Conservation (phyloP, 1,140 invertebrate genomes). For the Gryon sp. region DNA sequence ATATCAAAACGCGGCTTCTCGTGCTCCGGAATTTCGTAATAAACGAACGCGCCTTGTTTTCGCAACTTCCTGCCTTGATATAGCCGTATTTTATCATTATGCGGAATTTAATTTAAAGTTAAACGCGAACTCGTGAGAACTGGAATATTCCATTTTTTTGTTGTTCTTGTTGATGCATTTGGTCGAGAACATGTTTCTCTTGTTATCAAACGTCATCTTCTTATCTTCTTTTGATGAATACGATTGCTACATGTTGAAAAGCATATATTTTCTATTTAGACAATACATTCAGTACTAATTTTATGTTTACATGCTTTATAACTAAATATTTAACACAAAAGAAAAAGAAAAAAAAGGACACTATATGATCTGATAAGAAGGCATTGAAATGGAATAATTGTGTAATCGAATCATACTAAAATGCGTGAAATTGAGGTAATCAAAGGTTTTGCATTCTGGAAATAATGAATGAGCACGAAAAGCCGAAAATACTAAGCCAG, state of each 20-base stretch:
- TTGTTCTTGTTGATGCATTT: too few species aligned
- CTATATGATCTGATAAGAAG: constrained; percentile 25
- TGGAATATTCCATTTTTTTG: constrained; percentile 17
- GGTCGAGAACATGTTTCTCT: too few species aligned
- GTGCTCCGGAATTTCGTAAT: constrained; percentile 58
- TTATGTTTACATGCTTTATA: too few species aligned
- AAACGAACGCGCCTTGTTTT: constrained; percentile 62
- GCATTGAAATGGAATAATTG: constrained; percentile 43
- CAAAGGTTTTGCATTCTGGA: constrained; percentile 61
- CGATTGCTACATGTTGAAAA: too few species aligned
- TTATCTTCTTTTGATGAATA: too few species aligned
- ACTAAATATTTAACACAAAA: constrained; percentile 23
- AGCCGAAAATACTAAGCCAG: constrained; percentile 57
- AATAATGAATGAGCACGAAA: constrained; percentile 61
- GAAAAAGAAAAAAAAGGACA: constrained; percentile 6
- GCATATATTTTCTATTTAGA: too few species aligned
- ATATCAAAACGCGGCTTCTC: constrained; percentile 53
- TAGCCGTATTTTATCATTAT: constrained; percentile 57
- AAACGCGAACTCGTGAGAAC: constrained; percentile 22
- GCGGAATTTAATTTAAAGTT: constrained; percentile 64
- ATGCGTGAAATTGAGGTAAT: constrained; percentile 61
- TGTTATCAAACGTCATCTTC: too few species aligned
- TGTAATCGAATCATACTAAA: constrained; percentile 56
- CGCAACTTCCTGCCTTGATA: constrained; percentile 50
- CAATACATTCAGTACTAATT: too few species aligned